Evolutionary conservation across 1,140 invertebrate genomes (phyloP).

Genomic region (Zaprionus nigranus): DNA sequence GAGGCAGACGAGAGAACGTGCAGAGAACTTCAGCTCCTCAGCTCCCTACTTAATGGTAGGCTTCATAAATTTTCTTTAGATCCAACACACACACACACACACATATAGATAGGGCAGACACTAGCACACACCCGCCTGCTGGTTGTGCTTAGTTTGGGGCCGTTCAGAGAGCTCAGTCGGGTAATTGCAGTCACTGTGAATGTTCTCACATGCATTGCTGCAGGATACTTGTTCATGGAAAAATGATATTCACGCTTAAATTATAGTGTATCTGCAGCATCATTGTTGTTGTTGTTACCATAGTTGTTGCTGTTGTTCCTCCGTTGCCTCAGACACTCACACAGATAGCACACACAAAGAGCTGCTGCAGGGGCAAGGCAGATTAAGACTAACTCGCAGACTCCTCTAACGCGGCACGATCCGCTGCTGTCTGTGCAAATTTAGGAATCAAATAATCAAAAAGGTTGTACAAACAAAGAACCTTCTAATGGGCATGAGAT

Average conservation of each 20-base stretch:
- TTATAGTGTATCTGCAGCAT: conserved; percentile 74
- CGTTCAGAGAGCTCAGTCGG: conserved; percentile 22
- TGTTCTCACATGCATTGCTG: conserved; percentile 80
- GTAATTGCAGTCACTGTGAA: conserved; percentile 83
- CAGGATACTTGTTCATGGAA: conserved; percentile 83
- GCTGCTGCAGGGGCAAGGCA: not conserved
- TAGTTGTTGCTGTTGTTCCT: conserved; percentile 18
- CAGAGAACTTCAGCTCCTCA: conserved; percentile 39
- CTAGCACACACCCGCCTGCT: conserved; percentile 28
- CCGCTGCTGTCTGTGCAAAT: conserved; percentile 3
- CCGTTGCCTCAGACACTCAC: conserved; percentile 14
- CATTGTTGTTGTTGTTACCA: conserved; percentile 6
- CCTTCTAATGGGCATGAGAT: not conserved
- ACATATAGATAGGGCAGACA: conserved; percentile 7
- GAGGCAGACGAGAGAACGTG: conserved; percentile 9
- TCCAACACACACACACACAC: conserved; percentile 40
- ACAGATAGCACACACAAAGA: conserved; percentile 5
- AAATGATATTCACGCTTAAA: conserved; percentile 83
- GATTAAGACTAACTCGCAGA: not conserved
- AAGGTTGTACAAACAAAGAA: conserved; percentile 7
- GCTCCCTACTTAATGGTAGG: conserved; percentile 77
- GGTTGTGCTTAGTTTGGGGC: conserved; percentile 22
- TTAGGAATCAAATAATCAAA: conserved; percentile 10
- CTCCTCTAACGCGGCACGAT: not conserved
- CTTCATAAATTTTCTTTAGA: conserved; percentile 82